phyloP scores from a whole-genome alignment of 2,888 invertebrate genomes.

The Diplazon laetatorius region DNA sequence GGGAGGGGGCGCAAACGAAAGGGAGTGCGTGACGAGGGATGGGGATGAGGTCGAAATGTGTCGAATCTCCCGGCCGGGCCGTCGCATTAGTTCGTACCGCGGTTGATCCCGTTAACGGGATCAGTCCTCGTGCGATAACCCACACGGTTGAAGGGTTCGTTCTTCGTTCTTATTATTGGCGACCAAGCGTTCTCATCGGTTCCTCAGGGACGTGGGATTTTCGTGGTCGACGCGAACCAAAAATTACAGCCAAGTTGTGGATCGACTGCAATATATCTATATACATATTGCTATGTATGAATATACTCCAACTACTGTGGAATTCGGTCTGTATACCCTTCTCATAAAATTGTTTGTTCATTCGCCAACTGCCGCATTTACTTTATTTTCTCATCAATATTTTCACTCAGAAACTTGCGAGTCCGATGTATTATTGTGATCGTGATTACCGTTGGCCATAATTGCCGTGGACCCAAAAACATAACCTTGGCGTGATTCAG shows the following conservation, averaged over 20 bases:
- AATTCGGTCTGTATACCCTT: constrained; percentile 40
- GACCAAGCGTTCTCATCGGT: constrained; percentile 69
- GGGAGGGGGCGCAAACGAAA: constrained; percentile 23
- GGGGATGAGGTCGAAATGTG: constrained; percentile 40
- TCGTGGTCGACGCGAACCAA: constrained; percentile 53
- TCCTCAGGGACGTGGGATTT: constrained; percentile 76
- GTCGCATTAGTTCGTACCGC: constrained; percentile 53
- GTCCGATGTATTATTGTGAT: background rate
- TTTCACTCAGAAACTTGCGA: background rate
- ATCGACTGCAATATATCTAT: constrained; percentile 11
- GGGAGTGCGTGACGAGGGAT: constrained; percentile 16
- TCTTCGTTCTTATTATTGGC: constrained; percentile 75
- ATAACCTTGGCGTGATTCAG: background rate
- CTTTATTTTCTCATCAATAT: constrained; percentile 33
- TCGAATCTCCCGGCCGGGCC: constrained; percentile 50
- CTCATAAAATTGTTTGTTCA: constrained; percentile 57
- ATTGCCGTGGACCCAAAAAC: background rate
- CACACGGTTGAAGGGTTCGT: constrained; percentile 74
- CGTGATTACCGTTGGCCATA: background rate
- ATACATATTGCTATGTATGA: no score
- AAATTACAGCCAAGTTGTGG: constrained; percentile 66
- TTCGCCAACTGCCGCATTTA: constrained; percentile 15
- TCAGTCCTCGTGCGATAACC: constrained; percentile 73
- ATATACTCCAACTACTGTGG: background rate
- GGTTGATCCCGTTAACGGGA: constrained; percentile 81